Evolutionary conservation across 2,113 vertebrate species (phyloP).

Genomic region (Syngnathus typhle): DNA sequence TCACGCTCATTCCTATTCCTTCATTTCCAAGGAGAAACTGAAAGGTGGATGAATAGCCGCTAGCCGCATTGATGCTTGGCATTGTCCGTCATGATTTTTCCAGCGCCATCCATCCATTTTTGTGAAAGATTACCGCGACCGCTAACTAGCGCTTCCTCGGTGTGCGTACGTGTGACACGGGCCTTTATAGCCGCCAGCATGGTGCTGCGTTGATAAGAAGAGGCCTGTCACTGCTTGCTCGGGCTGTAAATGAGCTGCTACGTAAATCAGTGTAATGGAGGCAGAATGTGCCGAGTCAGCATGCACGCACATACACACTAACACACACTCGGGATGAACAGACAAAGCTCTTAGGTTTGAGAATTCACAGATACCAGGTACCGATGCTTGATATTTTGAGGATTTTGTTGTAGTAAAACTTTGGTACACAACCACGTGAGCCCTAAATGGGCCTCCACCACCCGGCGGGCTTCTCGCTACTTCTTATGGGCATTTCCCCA

Average conservation of each 20-base stretch:
- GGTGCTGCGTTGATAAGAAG: not conserved
- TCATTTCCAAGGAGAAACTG: not conserved
- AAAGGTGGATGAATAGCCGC: not conserved
- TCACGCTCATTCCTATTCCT: constrained; percentile 33
- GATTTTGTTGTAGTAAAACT: no score
- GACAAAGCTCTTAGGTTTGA: not conserved
- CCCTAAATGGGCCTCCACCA: not conserved
- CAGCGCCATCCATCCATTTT: no score
- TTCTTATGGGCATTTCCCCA: not conserved
- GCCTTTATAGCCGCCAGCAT: not conserved
- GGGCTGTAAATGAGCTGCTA: not conserved
- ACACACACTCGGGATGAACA: not conserved
- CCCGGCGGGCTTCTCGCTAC: not conserved
- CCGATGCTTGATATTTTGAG: no score
- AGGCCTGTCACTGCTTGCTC: not conserved
- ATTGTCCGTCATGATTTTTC: no score
- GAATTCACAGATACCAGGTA: not conserved
- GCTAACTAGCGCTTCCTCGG: not conserved
- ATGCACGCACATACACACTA: not conserved
- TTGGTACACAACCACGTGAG: no score
- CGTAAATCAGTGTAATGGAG: not conserved
- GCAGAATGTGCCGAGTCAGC: constrained; percentile 6
- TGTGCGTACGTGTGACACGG: not conserved
- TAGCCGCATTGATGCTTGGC: not conserved
- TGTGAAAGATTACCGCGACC: not conserved